A percentile compares a stretch with the other conserved stretches of the same genome.
These are phyloP conservation scores for Channa argus DNA, from an alignment of 2,113 vertebrate genomes.

Conservation along the genomic window DNA sequence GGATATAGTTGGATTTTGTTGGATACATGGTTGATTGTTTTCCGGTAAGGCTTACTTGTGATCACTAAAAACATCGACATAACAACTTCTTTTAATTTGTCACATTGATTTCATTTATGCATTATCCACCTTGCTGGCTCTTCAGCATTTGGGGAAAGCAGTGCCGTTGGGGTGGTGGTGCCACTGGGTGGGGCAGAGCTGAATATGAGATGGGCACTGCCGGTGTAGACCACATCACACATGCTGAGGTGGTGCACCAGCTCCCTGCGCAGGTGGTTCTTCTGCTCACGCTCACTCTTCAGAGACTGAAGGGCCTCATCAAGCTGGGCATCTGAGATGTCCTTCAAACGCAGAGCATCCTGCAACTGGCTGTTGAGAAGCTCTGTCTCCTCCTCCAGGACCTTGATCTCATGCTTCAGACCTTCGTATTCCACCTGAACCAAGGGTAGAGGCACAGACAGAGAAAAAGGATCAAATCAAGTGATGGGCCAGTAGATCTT, in stretches of 20 bases:
- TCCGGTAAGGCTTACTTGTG: too few species aligned
- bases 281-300: constrained; percentile 95
- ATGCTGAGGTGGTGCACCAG: constrained; percentile 93
- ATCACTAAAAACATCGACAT: too few species aligned
- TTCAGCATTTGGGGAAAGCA: constrained; percentile 86
- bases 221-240: constrained; percentile 89
- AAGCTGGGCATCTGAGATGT: constrained; percentile 93
- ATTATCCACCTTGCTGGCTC: constrained; percentile 75
- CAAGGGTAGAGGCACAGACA: background rate
- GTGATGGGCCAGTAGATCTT: background rate
- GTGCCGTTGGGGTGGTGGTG: constrained; percentile 78
- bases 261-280: constrained; percentile 93
- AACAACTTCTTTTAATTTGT: background rate
- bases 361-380: constrained; percentile 95
- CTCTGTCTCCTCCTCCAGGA: constrained; percentile 94
- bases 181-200: constrained; percentile 88
- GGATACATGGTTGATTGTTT: too few species aligned
- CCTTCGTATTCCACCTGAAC: constrained; percentile 97
- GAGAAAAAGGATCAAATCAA: background rate
- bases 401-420: constrained; percentile 97
- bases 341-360: constrained; percentile 93
- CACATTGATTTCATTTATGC: background rate
- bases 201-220: constrained; percentile 88
- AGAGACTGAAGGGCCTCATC: constrained; percentile 95
- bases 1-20: too few species aligned